Evolutionary conservation across 2,113 vertebrate genomes (phyloP), one percentile per base, ranked within the genome.

Genomic region (Pelobates fuscus): DNA sequence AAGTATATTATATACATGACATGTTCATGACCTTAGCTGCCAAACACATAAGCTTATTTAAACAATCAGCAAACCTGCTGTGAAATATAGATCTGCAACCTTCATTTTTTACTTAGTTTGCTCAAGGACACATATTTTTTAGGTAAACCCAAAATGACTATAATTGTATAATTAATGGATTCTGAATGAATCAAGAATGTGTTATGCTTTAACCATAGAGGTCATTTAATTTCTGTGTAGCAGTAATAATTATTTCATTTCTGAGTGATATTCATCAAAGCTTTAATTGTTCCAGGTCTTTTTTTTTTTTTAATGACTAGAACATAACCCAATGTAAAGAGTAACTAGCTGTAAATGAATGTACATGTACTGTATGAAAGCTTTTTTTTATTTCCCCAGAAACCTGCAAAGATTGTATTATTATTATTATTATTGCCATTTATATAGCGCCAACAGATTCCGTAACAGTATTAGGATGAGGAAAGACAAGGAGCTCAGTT

Each of bases 161-260:
- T 54, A 67, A 54, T 67, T 52, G 64, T 26, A 54, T 41, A 67
- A 54, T 54, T 54, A 67, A 54, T 30, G 44, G 25, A 11, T 6
- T 25, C n/a, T 18, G 6, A 30, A 11, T n/a, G 20, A 49, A 66
- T 49, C 32, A 66, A 37, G 32, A 37, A n/a, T 66, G 64, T 23
- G 44, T 66, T 66, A 37, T 37, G 5, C 32, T 37, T 37, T 37
- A 6, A 6, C 20, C 3, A 23, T 10, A 24, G n/a, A n/a, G n/a
- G n/a, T n/a, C n/a, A n/a, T n/a, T 64, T 37, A 41, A 20, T 66
- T 26, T 46, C 26, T 27, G 8, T 1, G 5, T 23, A 64, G 26
- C 12, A 30, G 60, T 49, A 17, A 49, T 49, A 49, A 49, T 49
- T 49, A 49, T 49, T 49, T 49, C 3, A 49, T 49, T 14, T 8